Evolutionary conservation across 2,113 vertebrate genomes (phyloP), one percentile per base, ranked within the genome.

Genomic region (Turnix velox): DNA sequence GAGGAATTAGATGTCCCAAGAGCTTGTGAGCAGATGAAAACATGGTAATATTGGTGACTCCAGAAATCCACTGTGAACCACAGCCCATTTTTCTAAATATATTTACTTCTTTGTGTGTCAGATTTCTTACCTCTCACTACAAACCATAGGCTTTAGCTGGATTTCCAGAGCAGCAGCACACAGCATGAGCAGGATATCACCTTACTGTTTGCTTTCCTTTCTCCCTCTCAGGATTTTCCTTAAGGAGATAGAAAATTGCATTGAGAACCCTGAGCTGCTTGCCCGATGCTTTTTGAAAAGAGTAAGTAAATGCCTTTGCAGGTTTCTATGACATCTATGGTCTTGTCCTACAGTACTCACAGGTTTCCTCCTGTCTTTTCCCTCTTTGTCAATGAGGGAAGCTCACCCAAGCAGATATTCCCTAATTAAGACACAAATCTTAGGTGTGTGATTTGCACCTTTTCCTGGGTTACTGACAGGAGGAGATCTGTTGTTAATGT

Each of bases 221-320:
- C 48, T 92, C 42, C 59, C 74, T 85, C 65, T 40, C 96, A 99
- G 99, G 96, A 99, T 98, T 77, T 99, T 99, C 97, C 98, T 98
- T 30, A 98, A 98, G 96, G 99, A 99, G 90, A 95, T 99, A 96
- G 98, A 99, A 97, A 98, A 98, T 83, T 99, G 98, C 61, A 97
- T 96, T 17, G 98, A 99, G 96, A 99, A 98, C 78, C 98, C 99
- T 14, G 98, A 99, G 90, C 97, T 99, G 90, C 98, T 99, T 82
- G 98, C 98, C 90, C 98, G 95, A 37, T 99, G 99, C 90, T 99
- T 99, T 96, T 97, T 99, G 96, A 99, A 99, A 97, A 98, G 99
- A 96, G 99, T 99, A 97, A 98, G 98, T 97, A 80, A 74, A 61
- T 65, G 27, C 30, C 66, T 68, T 42, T 83, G 17, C 11, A 40